Base-by-base conservation (phyloP, 2,113 vertebrate species). In the Peromyscus polionotus region DNA sequence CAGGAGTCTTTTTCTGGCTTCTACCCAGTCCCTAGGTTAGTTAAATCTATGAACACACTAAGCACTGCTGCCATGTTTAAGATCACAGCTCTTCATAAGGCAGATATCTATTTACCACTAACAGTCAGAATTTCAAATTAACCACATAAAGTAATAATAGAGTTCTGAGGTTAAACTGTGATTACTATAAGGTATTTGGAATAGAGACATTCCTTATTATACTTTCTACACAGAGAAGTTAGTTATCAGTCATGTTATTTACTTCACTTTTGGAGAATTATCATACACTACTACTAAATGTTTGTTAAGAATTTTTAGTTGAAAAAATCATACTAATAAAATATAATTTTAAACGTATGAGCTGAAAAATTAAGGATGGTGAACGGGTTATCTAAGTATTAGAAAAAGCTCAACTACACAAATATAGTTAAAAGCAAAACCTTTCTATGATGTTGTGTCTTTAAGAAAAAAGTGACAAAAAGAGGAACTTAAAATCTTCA, bases 141-240 rank as follows among this genome's bases (percentile, higher is more conserved):
- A 28, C 91, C 26, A 75, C n/a, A 75, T 72, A 67, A 90, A 92
- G 77, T 59, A 90, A 33, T 92, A 93, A 57, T 10, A 93, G 36
- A 96, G 97, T 76, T 90, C 48, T 83, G 48, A 94, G 57, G 31
- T 79, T 94, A 93, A 91, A 77, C 24, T 91, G 42, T 68, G 33
- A 72, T 67, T 26, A 84, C 83, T 73, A 16, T 33, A 97, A 93
- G 65, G n/a, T 54, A 95, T 57, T 12, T 96, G 68, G 42, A 89
- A 88, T 63, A 85, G 87, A 90, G 51, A 88, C 54, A 87, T 70
- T 90, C 61, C 95, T 83, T 79, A 73, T 22, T 83, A 91, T 65
- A 68, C 45, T 89, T 57, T 94, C 39, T 54, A 94, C 22, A 36
- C 81, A 79, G 24, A 94, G 19, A 96, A 57, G 22, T 42, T 72